Conservation (phyloP, 2,113 vertebrate species). For the Phyllopteryx taeniolatus region DNA sequence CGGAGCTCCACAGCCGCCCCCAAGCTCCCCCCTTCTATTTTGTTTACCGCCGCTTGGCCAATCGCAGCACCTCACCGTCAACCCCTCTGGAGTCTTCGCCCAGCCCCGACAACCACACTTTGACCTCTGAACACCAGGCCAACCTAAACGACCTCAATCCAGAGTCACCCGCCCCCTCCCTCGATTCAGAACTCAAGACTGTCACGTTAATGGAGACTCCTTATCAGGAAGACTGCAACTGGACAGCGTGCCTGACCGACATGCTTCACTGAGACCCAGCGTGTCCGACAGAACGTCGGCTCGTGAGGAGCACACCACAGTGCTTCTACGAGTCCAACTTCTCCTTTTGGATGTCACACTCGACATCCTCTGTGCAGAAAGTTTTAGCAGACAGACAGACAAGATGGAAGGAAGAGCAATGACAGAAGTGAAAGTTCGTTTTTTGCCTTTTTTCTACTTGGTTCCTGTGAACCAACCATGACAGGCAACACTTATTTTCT, state of each 20-base stretch:
- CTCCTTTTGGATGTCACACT: constrained; percentile 34
- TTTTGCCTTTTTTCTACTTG: constrained; percentile 16
- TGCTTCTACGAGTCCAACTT: constrained; percentile 33
- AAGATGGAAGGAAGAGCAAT: constrained; percentile 42
- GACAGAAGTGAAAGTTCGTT: constrained; percentile 39
- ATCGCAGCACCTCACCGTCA: constrained; percentile 3
- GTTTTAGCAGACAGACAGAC: constrained; percentile 33
- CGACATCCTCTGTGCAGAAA: constrained; percentile 22
- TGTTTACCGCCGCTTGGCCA: constrained; percentile 81
- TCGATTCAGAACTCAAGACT: constrained; percentile 2
- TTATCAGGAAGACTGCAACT: background rate
- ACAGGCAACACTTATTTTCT: constrained; percentile 8
- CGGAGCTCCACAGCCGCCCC: constrained; percentile 84
- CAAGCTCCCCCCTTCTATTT: constrained; percentile 85
- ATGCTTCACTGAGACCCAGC: background rate
- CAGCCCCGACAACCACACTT: constrained; percentile 10
- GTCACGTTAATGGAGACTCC: constrained; percentile 19
- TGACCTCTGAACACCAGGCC: constrained; percentile 16
- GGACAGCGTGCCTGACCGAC: no score
- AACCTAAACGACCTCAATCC: constrained; percentile 21
- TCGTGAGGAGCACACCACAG: background rate
- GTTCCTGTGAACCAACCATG: background rate
- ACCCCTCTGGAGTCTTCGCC: constrained; percentile 11
- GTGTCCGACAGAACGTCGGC: background rate
- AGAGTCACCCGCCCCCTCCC: background rate